phyloP scores from a whole-genome alignment of 2,888 invertebrate genomes.

The Nineta flava region DNA sequence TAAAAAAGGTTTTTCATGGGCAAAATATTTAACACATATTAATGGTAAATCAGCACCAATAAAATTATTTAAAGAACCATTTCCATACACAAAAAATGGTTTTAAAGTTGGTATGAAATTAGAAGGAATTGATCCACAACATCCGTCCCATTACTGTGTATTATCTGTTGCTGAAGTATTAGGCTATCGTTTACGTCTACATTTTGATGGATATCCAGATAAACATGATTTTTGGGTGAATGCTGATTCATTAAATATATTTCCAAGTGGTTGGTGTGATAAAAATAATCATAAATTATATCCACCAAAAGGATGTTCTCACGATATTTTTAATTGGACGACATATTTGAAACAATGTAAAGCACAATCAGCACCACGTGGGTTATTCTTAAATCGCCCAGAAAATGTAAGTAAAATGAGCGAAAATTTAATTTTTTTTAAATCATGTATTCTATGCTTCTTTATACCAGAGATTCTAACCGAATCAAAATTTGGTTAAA shows the following conservation, averaged over 20 bases:
- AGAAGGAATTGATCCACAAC: slow-evolving; percentile 87
- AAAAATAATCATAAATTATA: slow-evolving; percentile 62
- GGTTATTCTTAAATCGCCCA: slow-evolving; percentile 54
- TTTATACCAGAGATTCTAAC: too few relatives aligned
- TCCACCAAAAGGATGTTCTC: slow-evolving; percentile 54
- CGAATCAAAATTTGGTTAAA: too few relatives aligned
- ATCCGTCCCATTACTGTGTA: slow-evolving; percentile 79
- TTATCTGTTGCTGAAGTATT: slow-evolving; percentile 66
- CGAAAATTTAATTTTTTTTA: background rate
- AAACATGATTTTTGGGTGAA: slow-evolving; percentile 89
- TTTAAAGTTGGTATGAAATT: slow-evolving; percentile 77
- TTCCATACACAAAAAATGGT: slow-evolving; percentile 57
- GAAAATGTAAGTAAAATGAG: slow-evolving; percentile 33
- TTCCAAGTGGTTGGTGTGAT: slow-evolving; percentile 88
- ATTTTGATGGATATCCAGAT: slow-evolving; percentile 83
- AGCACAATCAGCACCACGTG: slow-evolving; percentile 60
- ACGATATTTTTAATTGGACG: slow-evolving; percentile 62
- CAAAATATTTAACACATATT: slow-evolving; percentile 54
- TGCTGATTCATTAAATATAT: slow-evolving; percentile 80
- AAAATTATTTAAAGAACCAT: slow-evolving; percentile 63
- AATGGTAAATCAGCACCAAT: slow-evolving; percentile 59
- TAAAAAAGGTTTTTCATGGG: slow-evolving; percentile 63
- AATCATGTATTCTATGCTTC: too few relatives aligned
- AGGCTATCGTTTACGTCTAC: slow-evolving; percentile 71
- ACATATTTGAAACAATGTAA: slow-evolving; percentile 63